Base-by-base conservation (phyloP, 2,797 vertebrate species). In the Argya squamiceps region DNA sequence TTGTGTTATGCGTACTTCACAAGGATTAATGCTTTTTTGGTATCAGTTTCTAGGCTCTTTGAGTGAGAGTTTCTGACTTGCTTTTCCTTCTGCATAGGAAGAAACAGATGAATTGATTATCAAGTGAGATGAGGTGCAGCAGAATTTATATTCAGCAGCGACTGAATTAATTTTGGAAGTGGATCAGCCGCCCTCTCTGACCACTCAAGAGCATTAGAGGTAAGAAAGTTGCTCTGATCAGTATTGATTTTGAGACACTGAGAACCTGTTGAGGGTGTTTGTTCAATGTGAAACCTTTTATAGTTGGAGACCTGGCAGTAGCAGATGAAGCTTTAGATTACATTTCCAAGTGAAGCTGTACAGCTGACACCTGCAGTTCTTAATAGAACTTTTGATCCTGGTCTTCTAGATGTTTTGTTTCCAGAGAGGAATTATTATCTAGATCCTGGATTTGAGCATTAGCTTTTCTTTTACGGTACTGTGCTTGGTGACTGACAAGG, bases 141-240 rank as follows among this genome's bases (percentile, higher is more conserved):
- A 95, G 75, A 93, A 93, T 32, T 95, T 98, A 47, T 94, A 84
- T 34, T 81, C 79, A 77, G 92, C 96, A 69, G 90, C 79, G 5
- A 96, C 98, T 62, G 76, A 96, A 78, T 98, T 98, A 62, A 97
- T 98, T 94, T 69, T 97, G 86, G 98, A 98, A 88, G 97, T 98
- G 77, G 96, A 98, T 93, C 82, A 95, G 3, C 89, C 95, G 49
- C 92, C 97, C 79, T 98, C 65, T 95, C 84, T 75, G 95, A 98
- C 50, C 98, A 97, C 46, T 93, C 98, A 74, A 67, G 91, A 73
- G 92, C 60, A 1, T 94, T 98, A 26, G 92, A 98, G 97, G 98
- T 98, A 91, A 63, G 83, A 49, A 63, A 23, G 16, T 18, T 78
- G 27, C 15, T 84, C 56, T 56, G 75, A 27, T 70, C 62, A 80